These are phyloP conservation scores for Coreoperca whiteheadi DNA, from an alignment of 2,113 vertebrate genomes.

Conservation along the genomic window DNA sequence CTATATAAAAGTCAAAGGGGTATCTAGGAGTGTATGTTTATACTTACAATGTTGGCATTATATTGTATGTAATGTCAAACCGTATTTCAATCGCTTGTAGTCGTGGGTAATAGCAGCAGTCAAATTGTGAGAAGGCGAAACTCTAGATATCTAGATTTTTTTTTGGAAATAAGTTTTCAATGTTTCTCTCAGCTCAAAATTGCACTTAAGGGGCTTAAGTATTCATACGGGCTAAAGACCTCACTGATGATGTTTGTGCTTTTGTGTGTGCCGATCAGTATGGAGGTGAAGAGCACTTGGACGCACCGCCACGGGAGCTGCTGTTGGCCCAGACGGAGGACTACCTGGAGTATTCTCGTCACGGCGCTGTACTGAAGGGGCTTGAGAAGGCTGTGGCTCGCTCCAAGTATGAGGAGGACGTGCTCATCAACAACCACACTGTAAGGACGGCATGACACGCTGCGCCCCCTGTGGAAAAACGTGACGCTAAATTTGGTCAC, in stretches of 20 bases:
- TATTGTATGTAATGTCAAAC: neutral
- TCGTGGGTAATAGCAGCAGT: too few species aligned
- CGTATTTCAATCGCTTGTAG: too few species aligned
- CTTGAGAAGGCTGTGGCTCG: constrained; percentile 95
- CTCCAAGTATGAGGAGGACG: constrained; percentile 98
- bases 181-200: neutral
- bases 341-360: constrained; percentile 97
- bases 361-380: constrained; percentile 96
- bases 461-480: neutral
- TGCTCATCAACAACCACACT: constrained; percentile 93
- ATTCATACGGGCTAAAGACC: neutral
- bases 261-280: constrained; percentile 85
- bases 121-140: too few species aligned
- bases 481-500: neutral
- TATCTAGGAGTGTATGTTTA: neutral
- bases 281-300: constrained; percentile 93
- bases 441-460: constrained; percentile 79
- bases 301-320: constrained; percentile 92
- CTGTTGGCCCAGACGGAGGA: constrained; percentile 97
- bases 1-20: too few species aligned
- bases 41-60: neutral
- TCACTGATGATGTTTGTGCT: neutral
- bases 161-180: too few species aligned
- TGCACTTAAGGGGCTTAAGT: neutral
- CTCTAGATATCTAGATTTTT: too few species aligned